Conservation (phyloP, 2,888 invertebrate genomes). For the Pocota personata region DNA sequence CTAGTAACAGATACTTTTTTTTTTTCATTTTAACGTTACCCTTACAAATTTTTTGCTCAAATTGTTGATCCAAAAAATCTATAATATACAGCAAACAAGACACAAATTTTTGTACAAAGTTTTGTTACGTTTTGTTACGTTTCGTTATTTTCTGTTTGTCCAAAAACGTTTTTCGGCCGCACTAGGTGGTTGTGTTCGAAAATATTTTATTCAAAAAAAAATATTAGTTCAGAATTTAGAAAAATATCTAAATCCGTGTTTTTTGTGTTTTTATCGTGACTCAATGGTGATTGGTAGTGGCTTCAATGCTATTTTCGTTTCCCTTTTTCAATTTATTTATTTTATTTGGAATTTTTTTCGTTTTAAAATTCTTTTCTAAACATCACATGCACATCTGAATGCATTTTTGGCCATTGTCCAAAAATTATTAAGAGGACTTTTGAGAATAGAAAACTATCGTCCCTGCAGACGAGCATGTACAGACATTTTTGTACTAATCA, state of each 20-base stretch:
- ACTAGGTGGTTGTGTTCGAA: conserved; percentile 25
- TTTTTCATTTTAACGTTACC: not conserved
- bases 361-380: not conserved
- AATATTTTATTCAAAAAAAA: conserved; percentile 8
- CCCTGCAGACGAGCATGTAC: conserved; percentile 27
- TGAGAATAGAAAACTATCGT: not conserved
- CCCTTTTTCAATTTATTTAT: conserved; percentile 4
- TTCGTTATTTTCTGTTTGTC: conserved; percentile 13
- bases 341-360: not conserved
- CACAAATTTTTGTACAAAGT: conserved; percentile 58
- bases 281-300: conserved; percentile 38
- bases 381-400: conserved; percentile 53
- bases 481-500: conserved; percentile 43
- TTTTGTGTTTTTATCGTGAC: conserved; percentile 21
- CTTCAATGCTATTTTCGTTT: conserved; percentile 3
- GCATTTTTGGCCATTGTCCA: conserved; percentile 56
- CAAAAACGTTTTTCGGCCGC: conserved; percentile 1
- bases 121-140: conserved; percentile 25
- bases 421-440: conserved; percentile 48
- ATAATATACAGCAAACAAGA: conserved; percentile 40
- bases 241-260: not conserved
- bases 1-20: conserved; percentile 20
- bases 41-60: not conserved
- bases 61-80: conserved; percentile 20
- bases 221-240: conserved; percentile 35